Conservation (phyloP, 2,113 vertebrate genomes). For the Blennius ocellaris region DNA sequence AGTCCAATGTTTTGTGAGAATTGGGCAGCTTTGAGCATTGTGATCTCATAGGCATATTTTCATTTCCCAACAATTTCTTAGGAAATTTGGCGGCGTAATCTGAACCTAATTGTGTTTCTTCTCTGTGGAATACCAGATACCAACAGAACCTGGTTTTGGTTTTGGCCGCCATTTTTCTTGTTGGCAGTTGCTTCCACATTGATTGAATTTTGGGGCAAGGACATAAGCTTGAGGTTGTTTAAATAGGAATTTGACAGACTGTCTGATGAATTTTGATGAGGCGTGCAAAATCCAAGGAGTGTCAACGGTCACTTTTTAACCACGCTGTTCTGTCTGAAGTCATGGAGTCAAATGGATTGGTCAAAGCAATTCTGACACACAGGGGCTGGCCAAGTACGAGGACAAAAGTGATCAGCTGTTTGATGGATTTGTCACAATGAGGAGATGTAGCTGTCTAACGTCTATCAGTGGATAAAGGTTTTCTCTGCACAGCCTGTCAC, state of each 20-base stretch:
- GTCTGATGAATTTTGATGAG: constrained; percentile 44
- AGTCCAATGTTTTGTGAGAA: constrained; percentile 49
- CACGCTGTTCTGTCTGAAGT: constrained; percentile 32
- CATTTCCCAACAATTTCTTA: constrained; percentile 51
- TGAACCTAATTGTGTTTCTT: constrained; percentile 75
- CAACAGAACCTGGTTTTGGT: constrained; percentile 71
- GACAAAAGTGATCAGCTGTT: constrained; percentile 57
- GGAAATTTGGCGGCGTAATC: constrained; percentile 75
- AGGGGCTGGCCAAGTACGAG: constrained; percentile 42
- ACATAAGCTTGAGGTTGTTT: constrained; percentile 67
- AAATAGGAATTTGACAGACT: constrained; percentile 63
- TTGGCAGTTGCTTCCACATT: constrained; percentile 72
- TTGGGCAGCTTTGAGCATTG: constrained; percentile 49
- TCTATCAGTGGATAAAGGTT: constrained; percentile 60
- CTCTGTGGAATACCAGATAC: constrained; percentile 70
- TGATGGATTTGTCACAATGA: constrained; percentile 71
- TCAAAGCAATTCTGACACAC: constrained; percentile 43
- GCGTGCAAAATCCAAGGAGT: constrained; percentile 51
- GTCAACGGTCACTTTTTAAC: constrained; percentile 47
- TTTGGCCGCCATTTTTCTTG: constrained; percentile 69
- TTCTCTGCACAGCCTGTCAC: constrained; percentile 55
- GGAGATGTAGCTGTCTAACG: constrained; percentile 64
- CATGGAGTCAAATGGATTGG: constrained; percentile 45
- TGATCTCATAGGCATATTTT: constrained; percentile 54
- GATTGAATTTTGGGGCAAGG: constrained; percentile 62